Evolutionary conservation across 1,140 invertebrate species (phyloP).

Genomic region (Bombus consobrinus): DNA sequence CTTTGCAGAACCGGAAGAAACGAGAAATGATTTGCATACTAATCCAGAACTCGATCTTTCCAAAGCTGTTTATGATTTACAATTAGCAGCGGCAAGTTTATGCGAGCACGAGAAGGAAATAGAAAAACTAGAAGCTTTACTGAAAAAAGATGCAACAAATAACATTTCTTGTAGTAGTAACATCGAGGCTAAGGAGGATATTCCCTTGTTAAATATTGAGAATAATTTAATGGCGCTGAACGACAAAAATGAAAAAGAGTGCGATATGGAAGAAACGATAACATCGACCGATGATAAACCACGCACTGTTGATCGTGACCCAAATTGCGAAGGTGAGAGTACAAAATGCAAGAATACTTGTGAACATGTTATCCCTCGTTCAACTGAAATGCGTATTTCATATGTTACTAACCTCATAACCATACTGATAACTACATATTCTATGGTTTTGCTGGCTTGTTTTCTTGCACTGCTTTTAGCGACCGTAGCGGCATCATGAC

Average conservation of each 20-base stretch:
- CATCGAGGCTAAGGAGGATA: neutral
- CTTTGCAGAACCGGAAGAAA: neutral
- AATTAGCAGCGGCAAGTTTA: slow-evolving; percentile 61
- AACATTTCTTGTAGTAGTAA: neutral
- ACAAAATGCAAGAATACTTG: slow-evolving; percentile 55
- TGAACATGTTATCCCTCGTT: slow-evolving; percentile 13
- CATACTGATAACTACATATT: slow-evolving; percentile 54
- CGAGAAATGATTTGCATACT: neutral
- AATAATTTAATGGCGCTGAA: neutral
- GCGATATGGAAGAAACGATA: slow-evolving; percentile 43
- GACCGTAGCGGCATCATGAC: slow-evolving; percentile 52
- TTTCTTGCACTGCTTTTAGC: slow-evolving; percentile 69
- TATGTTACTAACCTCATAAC: slow-evolving; percentile 63
- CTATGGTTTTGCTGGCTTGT: slow-evolving; percentile 64
- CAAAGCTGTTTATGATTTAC: slow-evolving; percentile 60
- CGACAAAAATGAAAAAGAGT: slow-evolving; percentile 24
- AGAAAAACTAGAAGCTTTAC: slow-evolving; percentile 17
- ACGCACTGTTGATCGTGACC: slow-evolving; percentile 7
- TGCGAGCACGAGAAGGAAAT: slow-evolving; percentile 55
- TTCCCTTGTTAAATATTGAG: neutral
- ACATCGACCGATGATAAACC: slow-evolving; percentile 35
- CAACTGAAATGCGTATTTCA: slow-evolving; percentile 36
- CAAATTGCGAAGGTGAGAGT: slow-evolving; percentile 62
- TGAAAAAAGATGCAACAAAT: slow-evolving; percentile 1
- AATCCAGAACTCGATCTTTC: slow-evolving; percentile 56